These are phyloP conservation scores for Eubasilissa regina DNA, from an alignment of 1,140 invertebrate genomes.

Conservation along the genomic window DNA sequence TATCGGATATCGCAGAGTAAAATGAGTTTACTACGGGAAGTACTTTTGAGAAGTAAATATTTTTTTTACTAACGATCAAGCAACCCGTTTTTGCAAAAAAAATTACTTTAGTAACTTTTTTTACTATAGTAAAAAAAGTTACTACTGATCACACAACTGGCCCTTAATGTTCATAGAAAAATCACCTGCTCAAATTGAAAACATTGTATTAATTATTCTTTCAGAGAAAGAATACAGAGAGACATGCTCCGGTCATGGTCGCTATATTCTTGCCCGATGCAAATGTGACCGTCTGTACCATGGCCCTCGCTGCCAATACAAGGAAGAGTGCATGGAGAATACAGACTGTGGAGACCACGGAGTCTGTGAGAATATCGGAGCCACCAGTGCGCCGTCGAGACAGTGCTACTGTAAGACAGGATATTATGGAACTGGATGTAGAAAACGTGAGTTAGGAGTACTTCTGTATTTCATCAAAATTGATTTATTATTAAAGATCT, in stretches of 20 bases:
- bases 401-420: conserved; percentile 93
- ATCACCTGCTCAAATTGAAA: no score
- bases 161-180: no score
- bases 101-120: no score
- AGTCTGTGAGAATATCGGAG: conserved; percentile 84
- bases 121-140: no score
- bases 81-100: no score
- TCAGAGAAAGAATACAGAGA: conserved; percentile 83
- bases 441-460: conserved; percentile 76
- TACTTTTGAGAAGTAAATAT: no score
- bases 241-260: conserved; percentile 87
- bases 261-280: conserved; percentile 82
- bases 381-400: conserved; percentile 84
- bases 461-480: no score
- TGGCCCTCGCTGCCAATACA: conserved; percentile 87
- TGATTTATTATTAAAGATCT: no score
- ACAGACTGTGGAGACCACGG: conserved; percentile 89
- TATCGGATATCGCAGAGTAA: no score
- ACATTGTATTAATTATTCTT: conserved; percentile 40
- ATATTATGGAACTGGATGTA: conserved; percentile 87
- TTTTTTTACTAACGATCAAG: no score
- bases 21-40: no score
- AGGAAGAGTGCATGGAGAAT: conserved; percentile 87
- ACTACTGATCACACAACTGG: no score
- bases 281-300: conserved; percentile 88